Evolutionary conservation across 30 jellyfish, hydroid and myxozoan species (phyloP).

Genomic region (Aurelia aurita): DNA sequence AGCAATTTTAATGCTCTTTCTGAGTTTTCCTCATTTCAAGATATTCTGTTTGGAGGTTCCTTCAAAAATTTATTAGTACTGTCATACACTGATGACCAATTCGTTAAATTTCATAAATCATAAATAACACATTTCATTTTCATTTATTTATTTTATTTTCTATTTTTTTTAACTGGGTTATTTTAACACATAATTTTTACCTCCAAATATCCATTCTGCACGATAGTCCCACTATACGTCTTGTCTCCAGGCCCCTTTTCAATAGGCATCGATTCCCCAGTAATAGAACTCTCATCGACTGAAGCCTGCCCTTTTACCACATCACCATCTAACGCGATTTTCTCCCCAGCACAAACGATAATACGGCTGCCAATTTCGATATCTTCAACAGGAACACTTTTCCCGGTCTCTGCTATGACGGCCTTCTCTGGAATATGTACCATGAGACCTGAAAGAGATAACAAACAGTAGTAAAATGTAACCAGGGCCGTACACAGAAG

Average conservation of each 20-base stretch:
- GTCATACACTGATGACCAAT: no score
- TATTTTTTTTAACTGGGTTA: no score
- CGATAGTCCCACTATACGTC: slow-evolving; percentile 82
- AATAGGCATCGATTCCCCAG: slow-evolving; percentile 91
- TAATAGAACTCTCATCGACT: slow-evolving; percentile 88
- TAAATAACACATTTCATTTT: no score
- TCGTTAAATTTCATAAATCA: no score
- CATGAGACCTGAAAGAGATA: slow-evolving; percentile 63
- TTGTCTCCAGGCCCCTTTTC: slow-evolving; percentile 52
- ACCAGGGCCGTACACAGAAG: no score
- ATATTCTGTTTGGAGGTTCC: no score
- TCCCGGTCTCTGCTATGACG: slow-evolving; percentile 78
- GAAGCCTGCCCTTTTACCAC: slow-evolving; percentile 85
- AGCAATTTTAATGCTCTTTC: no score
- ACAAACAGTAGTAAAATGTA: no score
- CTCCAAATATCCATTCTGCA: slow-evolving; percentile 84
- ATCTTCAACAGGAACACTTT: slow-evolving; percentile 74
- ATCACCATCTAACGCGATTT: slow-evolving; percentile 83
- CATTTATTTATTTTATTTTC: no score
- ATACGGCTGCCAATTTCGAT: slow-evolving; percentile 76
- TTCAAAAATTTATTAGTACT: no score
- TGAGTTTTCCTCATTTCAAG: no score
- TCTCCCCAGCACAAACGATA: slow-evolving; percentile 89
- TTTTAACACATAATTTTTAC: slow-evolving; percentile 25
- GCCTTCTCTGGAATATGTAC: slow-evolving; percentile 71